Conservation (phyloP, 2,113 vertebrate species). For the rat (Rattus norvegicus) region GRCr8 NC_086020.1:168110001-168110500, state of each 20-base stretch:
- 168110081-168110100: not conserved
- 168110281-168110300: not conserved
- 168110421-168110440: not conserved
- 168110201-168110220: constrained; percentile 16
- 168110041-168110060: not conserved
- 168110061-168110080: not conserved
- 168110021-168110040: not conserved
- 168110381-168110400: constrained; percentile 8
- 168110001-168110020: not conserved
- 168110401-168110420: constrained; percentile 18
- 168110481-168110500: not conserved
- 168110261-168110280: not conserved
- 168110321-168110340: not conserved
- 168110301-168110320: not conserved
- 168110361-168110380: not conserved
- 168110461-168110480: not conserved
- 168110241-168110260: not conserved
- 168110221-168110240: constrained; percentile 35
- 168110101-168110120: not conserved
- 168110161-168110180: not conserved
- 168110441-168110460: not conserved
- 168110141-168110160: not conserved
- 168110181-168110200: not conserved
- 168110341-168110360: constrained; percentile 31
- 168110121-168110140: constrained; percentile 2